Conservation (phyloP, 2,888 invertebrate species). For the Machimus rusticus region DNA sequence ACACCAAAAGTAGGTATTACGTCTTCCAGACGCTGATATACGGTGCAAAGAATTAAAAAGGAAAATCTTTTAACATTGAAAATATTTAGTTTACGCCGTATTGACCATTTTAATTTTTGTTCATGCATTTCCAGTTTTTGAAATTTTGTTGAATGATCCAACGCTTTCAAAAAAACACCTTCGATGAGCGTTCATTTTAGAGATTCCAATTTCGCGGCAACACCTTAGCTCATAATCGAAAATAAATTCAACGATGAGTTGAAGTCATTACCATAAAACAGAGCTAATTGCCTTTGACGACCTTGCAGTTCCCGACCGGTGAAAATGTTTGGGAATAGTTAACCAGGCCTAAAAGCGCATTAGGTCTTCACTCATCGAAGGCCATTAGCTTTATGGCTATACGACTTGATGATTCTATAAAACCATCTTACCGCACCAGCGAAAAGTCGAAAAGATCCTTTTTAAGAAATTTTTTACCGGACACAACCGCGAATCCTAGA, state of each 20-base stretch:
- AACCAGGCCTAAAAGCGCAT: not conserved
- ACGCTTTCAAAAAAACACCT: not conserved
- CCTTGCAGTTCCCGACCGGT: not conserved
- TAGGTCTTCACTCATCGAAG: not conserved
- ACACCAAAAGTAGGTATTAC: too few species aligned
- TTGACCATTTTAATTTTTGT: too few species aligned
- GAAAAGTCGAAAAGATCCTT: not conserved
- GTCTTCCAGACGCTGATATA: too few species aligned
- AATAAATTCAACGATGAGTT: not conserved
- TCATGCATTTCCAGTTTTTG: not conserved
- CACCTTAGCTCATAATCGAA: not conserved
- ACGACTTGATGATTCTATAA: not conserved
- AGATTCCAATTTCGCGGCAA: not conserved
- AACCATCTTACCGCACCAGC: not conserved
- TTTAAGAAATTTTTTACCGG: not conserved
- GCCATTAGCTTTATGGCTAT: not conserved
- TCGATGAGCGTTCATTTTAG: not conserved
- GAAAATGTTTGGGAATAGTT: not conserved
- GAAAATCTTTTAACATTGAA: too few species aligned
- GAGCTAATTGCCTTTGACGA: not conserved
- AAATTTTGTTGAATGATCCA: not conserved
- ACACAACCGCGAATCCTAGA: not conserved
- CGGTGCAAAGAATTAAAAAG: too few species aligned
- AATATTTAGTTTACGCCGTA: too few species aligned
- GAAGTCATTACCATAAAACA: not conserved